Percentiles rank a stretch among this genome's conserved stretches.
Conservation (phyloP, 2,888 invertebrate genomes). For the Ommatoiulus sabulosus region DNA sequence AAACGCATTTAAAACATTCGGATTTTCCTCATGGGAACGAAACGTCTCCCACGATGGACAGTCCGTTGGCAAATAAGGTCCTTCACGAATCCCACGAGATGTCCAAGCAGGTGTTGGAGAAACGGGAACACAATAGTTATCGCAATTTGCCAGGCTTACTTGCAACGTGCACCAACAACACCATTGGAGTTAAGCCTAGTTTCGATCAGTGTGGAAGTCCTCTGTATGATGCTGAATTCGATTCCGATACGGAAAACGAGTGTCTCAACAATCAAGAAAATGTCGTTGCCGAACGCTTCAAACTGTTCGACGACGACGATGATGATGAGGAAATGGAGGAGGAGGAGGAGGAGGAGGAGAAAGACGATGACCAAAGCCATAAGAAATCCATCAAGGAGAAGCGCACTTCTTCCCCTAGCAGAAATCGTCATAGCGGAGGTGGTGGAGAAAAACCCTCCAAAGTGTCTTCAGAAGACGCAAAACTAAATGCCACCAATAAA, state of each 20-base stretch:
- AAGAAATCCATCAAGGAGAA: constrained; percentile 32
- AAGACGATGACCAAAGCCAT: neutral
- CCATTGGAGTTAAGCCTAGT: constrained; percentile 33
- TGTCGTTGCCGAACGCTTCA: constrained; percentile 24
- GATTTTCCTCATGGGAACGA: neutral
- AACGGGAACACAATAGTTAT: constrained; percentile 60
- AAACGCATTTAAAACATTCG: constrained; percentile 9
- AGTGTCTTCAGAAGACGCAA: neutral
- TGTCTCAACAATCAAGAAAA: neutral
- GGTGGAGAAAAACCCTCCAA: neutral
- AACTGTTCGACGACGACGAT: constrained; percentile 49
- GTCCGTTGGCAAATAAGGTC: neutral
- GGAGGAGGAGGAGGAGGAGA: neutral
- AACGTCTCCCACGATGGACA: neutral
- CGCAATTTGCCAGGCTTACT: constrained; percentile 62
- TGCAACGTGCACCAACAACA: constrained; percentile 46
- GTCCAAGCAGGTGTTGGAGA: constrained; percentile 58
- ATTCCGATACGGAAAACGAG: constrained; percentile 50
- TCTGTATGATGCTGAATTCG: constrained; percentile 53
- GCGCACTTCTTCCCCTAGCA: neutral
- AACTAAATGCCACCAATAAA: neutral
- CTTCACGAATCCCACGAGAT: constrained; percentile 46
- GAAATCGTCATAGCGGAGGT: constrained; percentile 4
- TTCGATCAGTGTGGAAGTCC: constrained; percentile 54
- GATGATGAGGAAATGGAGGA: neutral